Percentiles rank a stretch among this genome's conserved stretches.
These are phyloP conservation scores for Ranitomeya variabilis DNA, from an alignment of 2,113 vertebrate genomes.

Conservation along the genomic window DNA sequence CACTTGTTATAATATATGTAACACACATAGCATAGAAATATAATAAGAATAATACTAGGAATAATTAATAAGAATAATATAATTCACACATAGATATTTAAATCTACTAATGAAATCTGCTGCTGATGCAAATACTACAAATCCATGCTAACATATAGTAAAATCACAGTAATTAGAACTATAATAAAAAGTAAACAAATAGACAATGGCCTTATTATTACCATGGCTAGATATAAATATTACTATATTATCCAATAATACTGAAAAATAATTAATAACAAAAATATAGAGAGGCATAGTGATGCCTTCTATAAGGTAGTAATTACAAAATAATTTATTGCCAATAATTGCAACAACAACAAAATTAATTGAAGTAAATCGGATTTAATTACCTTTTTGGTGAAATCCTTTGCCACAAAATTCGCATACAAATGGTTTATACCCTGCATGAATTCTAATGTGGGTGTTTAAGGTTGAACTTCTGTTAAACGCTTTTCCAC, in stretches of 20 bases:
- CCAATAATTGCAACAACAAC: background rate
- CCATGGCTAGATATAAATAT: background rate
- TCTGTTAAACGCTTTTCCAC: constrained; percentile 98
- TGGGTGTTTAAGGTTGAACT: constrained; percentile 98
- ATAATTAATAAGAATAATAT: background rate
- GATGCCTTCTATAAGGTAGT: background rate
- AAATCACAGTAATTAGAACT: background rate
- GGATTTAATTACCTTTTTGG: constrained; percentile 87
- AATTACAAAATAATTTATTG: background rate
- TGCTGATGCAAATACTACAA: background rate
- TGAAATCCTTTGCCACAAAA: constrained; percentile 99
- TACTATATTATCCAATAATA: background rate
- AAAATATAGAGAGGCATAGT: background rate
- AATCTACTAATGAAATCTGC: background rate
- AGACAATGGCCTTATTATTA: background rate
- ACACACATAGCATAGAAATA: too few species aligned
- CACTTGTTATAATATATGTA: too few species aligned
- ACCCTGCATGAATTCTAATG: constrained; percentile 95
- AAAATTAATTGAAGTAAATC: background rate
- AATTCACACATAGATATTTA: background rate
- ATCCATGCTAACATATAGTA: background rate
- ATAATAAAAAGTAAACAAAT: background rate
- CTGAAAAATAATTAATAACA: background rate
- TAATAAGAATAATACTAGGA: too few species aligned
- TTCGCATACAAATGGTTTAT: constrained; percentile 98